Evolutionary conservation across 2,113 vertebrate species (phyloP), one percentile per base, ranked within the genome.

Genomic region (Calidris pygmaea): DNA sequence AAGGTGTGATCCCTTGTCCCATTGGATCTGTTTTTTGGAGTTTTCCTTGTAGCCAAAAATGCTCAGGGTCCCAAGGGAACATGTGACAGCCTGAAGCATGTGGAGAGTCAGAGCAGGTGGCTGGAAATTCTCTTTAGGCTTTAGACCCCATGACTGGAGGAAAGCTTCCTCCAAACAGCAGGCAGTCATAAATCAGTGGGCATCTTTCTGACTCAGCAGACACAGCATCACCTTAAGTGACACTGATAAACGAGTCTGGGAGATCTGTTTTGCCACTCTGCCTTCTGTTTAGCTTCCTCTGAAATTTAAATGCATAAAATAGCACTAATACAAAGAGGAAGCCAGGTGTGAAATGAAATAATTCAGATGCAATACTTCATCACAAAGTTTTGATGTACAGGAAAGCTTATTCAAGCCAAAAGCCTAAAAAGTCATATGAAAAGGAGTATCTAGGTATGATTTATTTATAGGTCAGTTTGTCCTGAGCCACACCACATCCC

Each of bases 331-430:
- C 3, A 83, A 89, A 79, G 55, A 60, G 53, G 74, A 91, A 94
- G 55, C 32, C 85, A 66, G 67, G 78, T 83, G n/a, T 90, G 91
- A 96, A 96, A 96, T 93, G 19, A 88, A 95, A 71, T 41, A 53
- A 76, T 85, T 87, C 71, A 48, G 53, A 62, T 16, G 62, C 24
- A 75, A n/a, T 39, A 34, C 32, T 89, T 79, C 65, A 91, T 94
- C 85, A 79, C 48, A 23, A 70, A 58, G 43, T 20, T 58, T 19
- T 65, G n/a, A 17, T 48, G 50, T 60, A 8, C 34, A 87, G 30
- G 19, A 71, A 77, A 58, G 63, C 24, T 63, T 37, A 55, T 68
- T 80, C n/a, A 62, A 79, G 21, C 4, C 24, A 81, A 55, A 76
- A 94, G 47, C 32, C 48, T 20, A 26, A 81, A n/a, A 66, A 56